These are phyloP conservation scores for Ciconia boyciana DNA, from an alignment of 2,113 vertebrate genomes.

Conservation along the genomic window DNA sequence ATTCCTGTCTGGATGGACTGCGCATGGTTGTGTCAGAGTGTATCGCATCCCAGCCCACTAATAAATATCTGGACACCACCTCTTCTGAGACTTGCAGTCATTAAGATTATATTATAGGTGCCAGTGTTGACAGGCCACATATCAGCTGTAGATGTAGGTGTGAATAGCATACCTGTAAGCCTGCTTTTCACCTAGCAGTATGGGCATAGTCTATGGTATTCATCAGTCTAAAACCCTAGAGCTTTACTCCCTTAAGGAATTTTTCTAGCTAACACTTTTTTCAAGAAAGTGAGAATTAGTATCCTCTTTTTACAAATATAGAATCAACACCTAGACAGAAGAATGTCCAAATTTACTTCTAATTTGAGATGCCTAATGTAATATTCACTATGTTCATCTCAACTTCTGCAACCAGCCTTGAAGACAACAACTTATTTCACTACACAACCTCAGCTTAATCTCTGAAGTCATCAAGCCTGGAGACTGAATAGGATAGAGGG, in stretches of 20 bases:
- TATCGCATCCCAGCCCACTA: accelerated
- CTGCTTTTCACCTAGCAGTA: neutral
- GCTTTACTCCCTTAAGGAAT: neutral
- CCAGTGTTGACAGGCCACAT: neutral
- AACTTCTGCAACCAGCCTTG: neutral
- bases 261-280: neutral
- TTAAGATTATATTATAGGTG: neutral
- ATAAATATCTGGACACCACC: neutral
- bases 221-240: neutral
- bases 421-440: neutral
- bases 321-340: neutral
- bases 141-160: neutral
- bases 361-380: neutral
- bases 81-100: neutral
- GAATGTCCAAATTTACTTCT: neutral
- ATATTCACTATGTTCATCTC: neutral
- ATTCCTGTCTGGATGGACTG: neutral
- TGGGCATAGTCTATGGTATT: neutral
- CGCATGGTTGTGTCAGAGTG: neutral
- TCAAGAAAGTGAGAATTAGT: neutral
- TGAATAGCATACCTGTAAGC: neutral
- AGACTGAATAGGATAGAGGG: neutral
- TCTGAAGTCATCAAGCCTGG: neutral
- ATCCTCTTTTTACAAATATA: neutral
- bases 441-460: neutral